Evolutionary conservation across 2,888 invertebrate genomes (phyloP), one percentile per base, ranked within the genome.

Genomic region (Griposia aprilina): DNA sequence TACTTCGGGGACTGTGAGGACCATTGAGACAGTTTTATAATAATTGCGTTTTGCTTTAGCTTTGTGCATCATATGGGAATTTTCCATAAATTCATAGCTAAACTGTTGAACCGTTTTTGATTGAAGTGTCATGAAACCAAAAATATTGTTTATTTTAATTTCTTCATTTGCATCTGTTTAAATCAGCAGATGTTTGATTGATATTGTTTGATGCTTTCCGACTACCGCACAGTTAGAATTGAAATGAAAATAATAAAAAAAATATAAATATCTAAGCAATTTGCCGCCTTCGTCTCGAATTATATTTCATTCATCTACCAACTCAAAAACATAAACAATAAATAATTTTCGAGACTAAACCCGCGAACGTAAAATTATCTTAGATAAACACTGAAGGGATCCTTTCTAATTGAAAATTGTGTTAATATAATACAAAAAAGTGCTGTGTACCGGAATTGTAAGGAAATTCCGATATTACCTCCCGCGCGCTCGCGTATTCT

Each of bases 381-480:
- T 41, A 23, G 60, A 75, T 74, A 76, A 55, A 79, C 62, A 48
- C 59, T 59, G 55, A 74, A 79, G 52, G 26, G 59, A 60, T 68
- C 65, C 62, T 85, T 71, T 59, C 62, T 85, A 68, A 86, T 87
- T 82, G 30, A 36, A 36, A 36, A 36, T 1, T 36, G 30, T 36
- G 30, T 36, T 36, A 36, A 36, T 36, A 36, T 59, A 69, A 66
- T 52, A 71, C 57, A 62, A 75, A 76, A 76, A 73, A 84, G 41
- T 36, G 48, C 17, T 30, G 50, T 50, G 41, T 80, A 45, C 23
- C 36, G 78, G 41, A 83, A 59, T 83, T 65, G 8, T 52, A 15
- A 3, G 50, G 2, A 26, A 50, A 30, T 30, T 30, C 50, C 50
- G 15, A 26, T 26, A 23, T 48, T 48, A 55, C 0, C 48, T 13